Evolutionary conservation across 2,888 invertebrate genomes (phyloP), one percentile per base, ranked within the genome.

Genomic region (Amaurobius ferox): DNA sequence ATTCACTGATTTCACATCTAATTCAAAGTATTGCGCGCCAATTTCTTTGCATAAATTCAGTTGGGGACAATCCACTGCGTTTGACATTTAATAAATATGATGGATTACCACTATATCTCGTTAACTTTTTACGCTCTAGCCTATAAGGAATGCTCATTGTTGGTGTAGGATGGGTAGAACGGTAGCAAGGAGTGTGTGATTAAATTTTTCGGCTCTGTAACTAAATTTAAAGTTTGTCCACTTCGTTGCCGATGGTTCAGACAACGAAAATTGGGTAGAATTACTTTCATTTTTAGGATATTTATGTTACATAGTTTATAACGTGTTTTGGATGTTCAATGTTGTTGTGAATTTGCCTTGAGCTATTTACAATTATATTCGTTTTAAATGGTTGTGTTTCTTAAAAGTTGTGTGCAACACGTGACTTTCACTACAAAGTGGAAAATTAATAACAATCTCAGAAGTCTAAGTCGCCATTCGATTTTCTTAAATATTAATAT

Each of bases 61-160:
- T 32, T n/a, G 2, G 30, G 68, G 70, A 68, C 68, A 74, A 62
- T 81, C 81, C 29, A 32, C 74, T 81, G 81, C 35, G 39, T 61
- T 23, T 81, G 81, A 81, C 81, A 61, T 81, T 81, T 81, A 81
- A 81, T 81, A 81, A 81, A 68, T 68, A 81, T 81, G 81, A 81
- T 81, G 74, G 74, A 81, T 81, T 74, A 68, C 62, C 39, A 32
- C 30, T 81, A n/a, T n/a, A 62, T 68, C 81, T 74, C 74, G 55
- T 55, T 55, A 55, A 55, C 55, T 23, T 55, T 55, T 55, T 55
- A 55, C 2, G 55, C 44, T 55, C 23, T 55, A 55, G 23, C 23
- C 55, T 23, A 23, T 55, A 55, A 55, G 55, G 19, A 55, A 23
- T 55, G 55, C 55, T 55, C 23, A 55, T 55, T 55, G 23, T 55